A percentile compares a stretch with the other conserved stretches of the same genome.
phyloP scores from a whole-genome alignment of 92 coral and sea anemone genomes.

The Palythoa grandiflora region DNA sequence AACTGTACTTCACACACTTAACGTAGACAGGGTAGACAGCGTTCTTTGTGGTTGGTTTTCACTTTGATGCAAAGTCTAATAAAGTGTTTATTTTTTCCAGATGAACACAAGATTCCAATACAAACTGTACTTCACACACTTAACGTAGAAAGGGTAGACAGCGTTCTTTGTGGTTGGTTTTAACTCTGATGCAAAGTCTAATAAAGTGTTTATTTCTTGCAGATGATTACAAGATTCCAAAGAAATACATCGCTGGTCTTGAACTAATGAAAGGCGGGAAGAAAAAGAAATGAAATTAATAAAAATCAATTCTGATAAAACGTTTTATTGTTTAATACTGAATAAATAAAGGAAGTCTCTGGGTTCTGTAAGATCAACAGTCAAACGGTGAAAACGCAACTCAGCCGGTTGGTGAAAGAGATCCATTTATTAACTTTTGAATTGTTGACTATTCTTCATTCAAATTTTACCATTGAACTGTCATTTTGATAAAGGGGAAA shows the following conservation, averaged over 20 bases:
- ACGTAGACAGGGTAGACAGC: background rate
- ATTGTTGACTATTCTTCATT: no score
- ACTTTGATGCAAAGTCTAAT: background rate
- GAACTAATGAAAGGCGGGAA: constrained; percentile 82
- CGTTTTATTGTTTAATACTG: background rate
- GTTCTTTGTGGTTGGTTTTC: background rate
- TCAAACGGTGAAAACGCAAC: no score
- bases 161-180: background rate
- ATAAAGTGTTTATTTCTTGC: constrained; percentile 1
- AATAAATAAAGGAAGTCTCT: background rate
- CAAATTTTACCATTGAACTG: no score
- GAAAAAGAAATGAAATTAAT: constrained; percentile 78
- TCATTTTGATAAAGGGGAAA: no score
- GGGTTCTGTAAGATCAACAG: background rate
- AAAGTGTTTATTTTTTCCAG: constrained; percentile 48
- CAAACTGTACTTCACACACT: no score
- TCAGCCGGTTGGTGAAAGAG: no score
- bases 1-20: no score
- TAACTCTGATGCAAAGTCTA: background rate
- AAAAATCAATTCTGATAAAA: background rate
- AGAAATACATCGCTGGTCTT: constrained; percentile 86
- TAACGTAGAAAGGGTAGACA: background rate
- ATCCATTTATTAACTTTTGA: no score
- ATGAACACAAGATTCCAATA: constrained; percentile 77
- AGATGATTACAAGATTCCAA: constrained; percentile 94